Conservation (phyloP, 2,888 invertebrate species). For the Drosophila nr. perissopoda region DNA sequence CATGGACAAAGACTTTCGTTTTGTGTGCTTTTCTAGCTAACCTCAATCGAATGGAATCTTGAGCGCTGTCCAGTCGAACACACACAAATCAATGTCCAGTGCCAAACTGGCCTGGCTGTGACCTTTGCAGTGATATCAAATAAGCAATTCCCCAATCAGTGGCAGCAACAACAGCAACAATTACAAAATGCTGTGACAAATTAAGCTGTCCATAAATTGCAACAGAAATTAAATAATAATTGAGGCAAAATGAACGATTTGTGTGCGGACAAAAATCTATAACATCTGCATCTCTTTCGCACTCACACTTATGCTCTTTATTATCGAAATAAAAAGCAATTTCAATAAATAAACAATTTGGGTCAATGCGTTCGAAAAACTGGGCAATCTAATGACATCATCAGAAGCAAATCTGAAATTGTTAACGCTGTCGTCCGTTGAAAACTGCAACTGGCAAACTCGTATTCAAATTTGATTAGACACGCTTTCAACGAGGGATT, state of each 20-base stretch:
- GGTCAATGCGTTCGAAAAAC: conserved; percentile 59
- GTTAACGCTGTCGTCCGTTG: conserved; percentile 37
- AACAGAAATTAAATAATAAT: conserved; percentile 73
- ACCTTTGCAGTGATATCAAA: conserved; percentile 25
- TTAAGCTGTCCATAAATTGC: conserved; percentile 58
- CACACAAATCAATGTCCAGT: conserved; percentile 36
- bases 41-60: conserved; percentile 16
- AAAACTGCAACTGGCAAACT: conserved; percentile 39
- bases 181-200: conserved; percentile 54
- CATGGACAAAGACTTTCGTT: conserved; percentile 1
- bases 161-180: conserved; percentile 7
- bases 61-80: conserved; percentile 6
- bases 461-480: conserved; percentile 48
- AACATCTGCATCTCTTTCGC: neutral
- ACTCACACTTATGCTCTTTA: neutral
- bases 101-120: conserved; percentile 30
- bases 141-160: conserved; percentile 47
- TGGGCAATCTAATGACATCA: conserved; percentile 47
- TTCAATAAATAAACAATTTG: conserved; percentile 75
- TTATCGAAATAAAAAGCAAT: conserved; percentile 65
- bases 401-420: conserved; percentile 32
- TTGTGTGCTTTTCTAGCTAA: neutral
- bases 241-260: conserved; percentile 48
- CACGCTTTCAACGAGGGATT: conserved; percentile 24
- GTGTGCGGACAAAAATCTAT: conserved; percentile 36